phyloP scores from a whole-genome alignment of 2,113 vertebrate species.

The Redunca redunca region DNA sequence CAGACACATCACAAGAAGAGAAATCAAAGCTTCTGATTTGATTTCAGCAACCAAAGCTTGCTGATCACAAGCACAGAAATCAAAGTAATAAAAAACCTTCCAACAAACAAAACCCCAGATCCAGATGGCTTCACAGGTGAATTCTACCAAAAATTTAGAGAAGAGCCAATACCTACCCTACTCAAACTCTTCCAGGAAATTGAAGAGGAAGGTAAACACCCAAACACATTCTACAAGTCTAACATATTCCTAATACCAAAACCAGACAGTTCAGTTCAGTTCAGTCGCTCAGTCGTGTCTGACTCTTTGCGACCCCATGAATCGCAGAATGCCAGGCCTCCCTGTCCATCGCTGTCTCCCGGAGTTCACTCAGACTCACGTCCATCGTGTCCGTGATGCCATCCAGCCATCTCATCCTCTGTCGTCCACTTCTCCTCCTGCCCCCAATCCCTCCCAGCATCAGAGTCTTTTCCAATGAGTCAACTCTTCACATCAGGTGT shows the following conservation, averaged over 20 bases:
- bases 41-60: background rate
- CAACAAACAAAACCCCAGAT: background rate
- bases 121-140: background rate
- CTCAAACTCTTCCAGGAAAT: background rate
- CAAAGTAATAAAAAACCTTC: background rate
- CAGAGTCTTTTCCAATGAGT: too few species aligned
- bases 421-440: too few species aligned
- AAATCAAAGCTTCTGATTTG: background rate
- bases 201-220: background rate
- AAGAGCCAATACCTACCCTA: background rate
- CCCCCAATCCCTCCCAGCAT: too few species aligned
- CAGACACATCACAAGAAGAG: background rate
- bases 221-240: background rate
- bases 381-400: too few species aligned
- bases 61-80: background rate
- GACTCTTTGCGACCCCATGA: too few species aligned
- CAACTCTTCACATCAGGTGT: too few species aligned
- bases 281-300: too few species aligned
- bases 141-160: background rate
- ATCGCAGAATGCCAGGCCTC: too few species aligned
- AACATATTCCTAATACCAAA: background rate
- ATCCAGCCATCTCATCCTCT: too few species aligned
- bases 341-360: too few species aligned
- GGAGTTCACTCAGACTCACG: too few species aligned
- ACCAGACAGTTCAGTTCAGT: background rate